Evolutionary conservation across 1,140 invertebrate genomes (phyloP).

Genomic region (Riptortus pedestris): DNA sequence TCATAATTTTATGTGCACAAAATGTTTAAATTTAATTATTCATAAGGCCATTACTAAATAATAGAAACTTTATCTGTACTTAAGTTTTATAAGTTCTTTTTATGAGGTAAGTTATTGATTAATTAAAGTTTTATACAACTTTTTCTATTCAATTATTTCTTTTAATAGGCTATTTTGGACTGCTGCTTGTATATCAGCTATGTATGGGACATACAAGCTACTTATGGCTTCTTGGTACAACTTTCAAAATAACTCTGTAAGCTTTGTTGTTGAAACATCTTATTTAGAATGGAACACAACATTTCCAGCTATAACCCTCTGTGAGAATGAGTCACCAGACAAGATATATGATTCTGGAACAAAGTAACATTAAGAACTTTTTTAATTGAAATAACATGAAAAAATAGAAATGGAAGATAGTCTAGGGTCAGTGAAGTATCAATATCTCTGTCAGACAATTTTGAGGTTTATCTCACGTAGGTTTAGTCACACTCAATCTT

Average conservation of each 20-base stretch:
- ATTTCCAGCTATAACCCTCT: conserved; percentile 54
- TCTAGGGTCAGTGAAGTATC: neutral
- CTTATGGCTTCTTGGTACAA: conserved; percentile 47
- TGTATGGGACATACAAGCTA: conserved; percentile 48
- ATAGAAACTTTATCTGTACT: no score
- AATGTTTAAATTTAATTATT: no score
- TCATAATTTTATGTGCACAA: no score
- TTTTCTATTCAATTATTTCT: neutral
- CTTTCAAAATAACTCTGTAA: conserved; percentile 49
- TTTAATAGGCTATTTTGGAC: conserved; percentile 50
- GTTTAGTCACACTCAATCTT: no score
- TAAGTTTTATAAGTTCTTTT: no score
- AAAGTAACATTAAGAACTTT: conserved; percentile 26
- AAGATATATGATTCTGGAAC: conserved; percentile 29
- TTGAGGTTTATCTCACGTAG: no score
- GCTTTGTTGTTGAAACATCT: conserved; percentile 57
- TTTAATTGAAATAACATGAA: conserved; percentile 3
- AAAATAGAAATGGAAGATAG: neutral
- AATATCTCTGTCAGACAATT: neutral
- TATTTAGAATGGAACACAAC: conserved; percentile 59
- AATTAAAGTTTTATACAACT: no score
- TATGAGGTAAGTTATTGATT: no score
- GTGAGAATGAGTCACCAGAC: conserved; percentile 35
- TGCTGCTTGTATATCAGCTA: conserved; percentile 46
- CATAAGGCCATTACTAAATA: no score